Evolutionary conservation across 2,888 invertebrate species (phyloP), one percentile per base, ranked within the genome.

Genomic region (Hemithea aestivaria): DNA sequence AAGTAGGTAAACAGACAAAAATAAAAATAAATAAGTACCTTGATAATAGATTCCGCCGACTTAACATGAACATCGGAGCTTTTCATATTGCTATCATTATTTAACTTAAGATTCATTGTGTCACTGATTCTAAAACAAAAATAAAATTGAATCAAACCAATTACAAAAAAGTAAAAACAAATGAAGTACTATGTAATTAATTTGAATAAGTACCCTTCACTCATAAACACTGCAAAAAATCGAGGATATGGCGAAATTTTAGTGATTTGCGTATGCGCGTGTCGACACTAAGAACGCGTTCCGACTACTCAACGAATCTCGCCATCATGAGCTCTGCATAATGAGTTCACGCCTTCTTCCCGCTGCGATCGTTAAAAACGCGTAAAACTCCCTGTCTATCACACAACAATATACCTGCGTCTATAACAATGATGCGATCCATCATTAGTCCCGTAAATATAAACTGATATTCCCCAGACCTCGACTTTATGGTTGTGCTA

Each of bases 81-180:
- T 55, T 76, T 74, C 27, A 72, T 59, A 11, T 7, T 29, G n/a
- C 26, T 29, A 38, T 83, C 78, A 61, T 83, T 84, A 56, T 77
- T 83, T 45, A 84, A 56, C 57, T 84, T 85, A 42, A 85, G 55
- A 66, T 83, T 84, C 84, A 84, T 83, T 51, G 54, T 60, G 53
- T 59, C 55, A 50, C 58, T 51, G 56, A 51, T 66, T 51, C 63
- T 65, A 69, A 37, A 36, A 34, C 26, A 58, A 61, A 58, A 30
- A 48, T 16, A 16, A 23, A 27, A 27, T 20, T 1, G 2, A 7
- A 10, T 11, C 7, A 6, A 2, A 21, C 2, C 10, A 6, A 5
- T n/a, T n/a, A 26, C 8, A 28, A 23, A 28, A 24, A 24, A 10
- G 4, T 24, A 5, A 1, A 8, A 1, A 8, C 24, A 5, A 24